Evolutionary conservation across 2,888 invertebrate genomes (phyloP), one percentile per base, ranked within the genome.

Genomic region (Drosophila emarginata): DNA sequence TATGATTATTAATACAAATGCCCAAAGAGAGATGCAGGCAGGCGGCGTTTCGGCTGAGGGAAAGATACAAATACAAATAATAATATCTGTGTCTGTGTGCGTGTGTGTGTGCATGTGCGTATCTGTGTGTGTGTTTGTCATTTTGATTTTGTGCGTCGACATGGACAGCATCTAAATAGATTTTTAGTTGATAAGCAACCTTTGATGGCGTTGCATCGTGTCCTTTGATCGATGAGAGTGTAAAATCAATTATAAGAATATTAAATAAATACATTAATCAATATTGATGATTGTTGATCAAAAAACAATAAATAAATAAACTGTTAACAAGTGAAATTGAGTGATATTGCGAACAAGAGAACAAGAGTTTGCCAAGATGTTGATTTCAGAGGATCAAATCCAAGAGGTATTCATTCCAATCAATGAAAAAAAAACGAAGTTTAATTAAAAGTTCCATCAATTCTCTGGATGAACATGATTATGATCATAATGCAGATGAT

Each of bases 101-200:
- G 64, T 59, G 58, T 59, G 15, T 59, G 18, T 64, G 54, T 67
- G 40, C 54, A 63, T 72, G 71, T 52, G 54, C 60, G 60, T 53
- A 45, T 52, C 37, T 37, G 37, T 54, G 21, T 54, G 60, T 45
- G 40, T 45, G 12, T 45, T 45, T 45, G 65, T 56, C 61, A 51
- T 57, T 58, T 68, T 72, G 61, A 78, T 71, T 36, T 36, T 54
- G 64, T 70, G 65, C 67, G 75, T 76, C 76, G 60, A 74, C 80
- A 71, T 66, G 74, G 69, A 70, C 80, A 77, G 81, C 79, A 75
- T 52, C 54, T 69, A 74, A 54, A 58, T 87, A 84, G 87, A 90
- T 89, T 89, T 91, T 91, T 89, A 91, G 91, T 91, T 87, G 90
- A 91, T 90, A 89, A 89, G 88, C 89, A 87, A 89, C 89, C 88